Evolutionary conservation across 2,888 invertebrate species (phyloP).

Genomic region (Platerodrilus igneus): DNA sequence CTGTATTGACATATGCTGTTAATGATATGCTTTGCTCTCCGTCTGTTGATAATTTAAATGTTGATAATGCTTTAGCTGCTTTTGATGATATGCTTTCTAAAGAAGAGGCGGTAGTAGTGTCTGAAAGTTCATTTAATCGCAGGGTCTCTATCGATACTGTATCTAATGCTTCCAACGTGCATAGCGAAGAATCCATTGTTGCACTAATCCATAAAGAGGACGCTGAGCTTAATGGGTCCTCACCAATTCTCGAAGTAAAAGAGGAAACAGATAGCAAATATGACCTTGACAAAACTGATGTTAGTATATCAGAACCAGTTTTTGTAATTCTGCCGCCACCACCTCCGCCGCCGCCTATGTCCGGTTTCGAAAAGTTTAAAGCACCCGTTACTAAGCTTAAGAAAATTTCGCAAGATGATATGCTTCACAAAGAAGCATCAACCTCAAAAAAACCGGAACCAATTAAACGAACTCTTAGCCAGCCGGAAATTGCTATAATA

Average conservation of each 20-base stretch:
- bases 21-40: no score
- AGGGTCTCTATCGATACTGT: conserved; percentile 34
- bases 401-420: background rate
- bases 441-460: background rate
- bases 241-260: conserved; percentile 15
- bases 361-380: conserved; percentile 24
- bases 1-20: conserved; percentile 29
- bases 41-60: conserved; percentile 14
- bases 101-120: conserved; percentile 15
- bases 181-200: conserved; percentile 52
- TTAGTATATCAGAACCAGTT: background rate
- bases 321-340: conserved; percentile 16
- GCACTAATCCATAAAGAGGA: conserved; percentile 57
- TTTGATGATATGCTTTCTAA: conserved; percentile 25
- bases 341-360: conserved; percentile 28
- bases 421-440: no score
- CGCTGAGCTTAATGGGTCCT: conserved; percentile 24
- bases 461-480: background rate
- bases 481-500: no score
- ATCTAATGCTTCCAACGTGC: conserved; percentile 29
- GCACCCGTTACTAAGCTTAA: background rate
- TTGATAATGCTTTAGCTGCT: conserved; percentile 23
- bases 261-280: conserved; percentile 5
- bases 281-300: background rate
- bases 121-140: conserved; percentile 25